A percentile compares a stretch with the other conserved stretches of the same genome.
Evolutionary conservation across 1,140 invertebrate genomes (phyloP).

Genomic region (Hyphantria cunea): DNA sequence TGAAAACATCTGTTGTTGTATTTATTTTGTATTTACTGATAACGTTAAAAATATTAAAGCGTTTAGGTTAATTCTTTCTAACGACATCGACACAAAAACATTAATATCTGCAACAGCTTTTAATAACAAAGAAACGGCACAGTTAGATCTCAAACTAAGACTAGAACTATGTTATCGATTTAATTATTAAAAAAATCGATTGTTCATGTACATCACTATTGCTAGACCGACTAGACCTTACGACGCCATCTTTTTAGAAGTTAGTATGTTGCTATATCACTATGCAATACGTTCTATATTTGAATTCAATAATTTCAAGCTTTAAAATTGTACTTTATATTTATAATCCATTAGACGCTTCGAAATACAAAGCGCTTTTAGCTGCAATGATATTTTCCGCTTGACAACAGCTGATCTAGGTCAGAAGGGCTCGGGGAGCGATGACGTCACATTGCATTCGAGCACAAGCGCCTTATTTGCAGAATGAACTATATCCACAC

Average conservation of each 20-base stretch:
- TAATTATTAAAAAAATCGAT: constrained; percentile 9
- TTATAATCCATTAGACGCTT: constrained; percentile 4
- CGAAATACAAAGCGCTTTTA: constrained; percentile 24
- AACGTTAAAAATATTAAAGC: too few species aligned
- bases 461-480: constrained; percentile 39
- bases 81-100: too few species aligned
- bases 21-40: too few species aligned
- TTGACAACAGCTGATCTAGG: constrained; percentile 62
- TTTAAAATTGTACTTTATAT: constrained; percentile 10
- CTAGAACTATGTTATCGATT: not conserved
- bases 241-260: constrained; percentile 44
- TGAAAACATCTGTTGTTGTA: too few species aligned
- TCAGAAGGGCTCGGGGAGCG: constrained; percentile 66
- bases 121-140: too few species aligned
- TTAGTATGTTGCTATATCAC: constrained; percentile 8
- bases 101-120: too few species aligned
- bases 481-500: constrained; percentile 41
- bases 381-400: constrained; percentile 53
- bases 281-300: constrained; percentile 34
- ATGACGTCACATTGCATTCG: constrained; percentile 70
- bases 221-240: constrained; percentile 51
- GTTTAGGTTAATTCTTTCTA: too few species aligned
- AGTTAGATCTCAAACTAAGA: too few species aligned
- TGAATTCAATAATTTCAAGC: constrained; percentile 38
- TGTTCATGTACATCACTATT: constrained; percentile 9